Conservation (phyloP, 2,797 vertebrate genomes). For the Hydrophis major region DNA sequence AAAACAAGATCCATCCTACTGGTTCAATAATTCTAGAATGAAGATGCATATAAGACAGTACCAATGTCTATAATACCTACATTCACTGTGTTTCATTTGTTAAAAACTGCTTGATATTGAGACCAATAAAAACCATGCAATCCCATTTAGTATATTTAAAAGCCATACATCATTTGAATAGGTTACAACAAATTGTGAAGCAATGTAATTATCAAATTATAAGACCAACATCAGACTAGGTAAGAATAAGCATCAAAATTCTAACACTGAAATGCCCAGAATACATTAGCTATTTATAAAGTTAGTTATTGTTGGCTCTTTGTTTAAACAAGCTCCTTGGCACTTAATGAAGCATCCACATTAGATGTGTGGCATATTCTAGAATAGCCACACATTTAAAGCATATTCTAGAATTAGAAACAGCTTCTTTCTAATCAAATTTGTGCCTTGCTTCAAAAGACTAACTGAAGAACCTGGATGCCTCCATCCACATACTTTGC, state of each 20-base stretch:
- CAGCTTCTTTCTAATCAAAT: neutral
- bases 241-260: neutral
- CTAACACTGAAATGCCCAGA: neutral
- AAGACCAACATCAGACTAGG: neutral
- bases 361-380: neutral
- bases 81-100: neutral
- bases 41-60: neutral
- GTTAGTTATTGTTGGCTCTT: neutral
- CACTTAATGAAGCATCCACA: neutral
- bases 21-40: neutral
- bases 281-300: neutral
- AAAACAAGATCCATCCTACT: neutral
- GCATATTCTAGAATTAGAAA: neutral
- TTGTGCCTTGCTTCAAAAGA: neutral
- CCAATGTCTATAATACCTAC: neutral
- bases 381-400: too few species aligned
- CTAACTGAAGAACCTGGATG: neutral
- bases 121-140: neutral
- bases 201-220: neutral
- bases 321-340: neutral
- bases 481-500: neutral
- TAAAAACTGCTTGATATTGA: neutral
- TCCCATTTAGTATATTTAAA: neutral
- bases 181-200: neutral
- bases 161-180: neutral